phyloP scores from a whole-genome alignment of 2,113 vertebrate genomes.

The Dicaeum eximium region DNA sequence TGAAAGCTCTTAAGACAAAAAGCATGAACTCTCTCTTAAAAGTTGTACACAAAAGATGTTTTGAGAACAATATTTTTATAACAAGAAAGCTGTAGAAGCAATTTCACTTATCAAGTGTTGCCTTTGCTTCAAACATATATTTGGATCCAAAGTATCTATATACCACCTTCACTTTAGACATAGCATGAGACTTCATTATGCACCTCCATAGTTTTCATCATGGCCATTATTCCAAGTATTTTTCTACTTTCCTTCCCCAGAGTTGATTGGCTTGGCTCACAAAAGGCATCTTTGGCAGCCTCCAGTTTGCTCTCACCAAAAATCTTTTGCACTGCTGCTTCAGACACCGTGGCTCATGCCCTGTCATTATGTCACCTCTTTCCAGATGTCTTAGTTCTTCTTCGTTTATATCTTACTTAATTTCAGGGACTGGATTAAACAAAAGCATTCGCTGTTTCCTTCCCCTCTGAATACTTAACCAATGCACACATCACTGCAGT shows the following conservation, averaged over 20 bases:
- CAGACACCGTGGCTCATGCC: not conserved
- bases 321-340: not conserved
- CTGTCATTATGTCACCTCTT: not conserved
- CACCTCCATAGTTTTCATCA: not conserved
- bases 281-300: not conserved
- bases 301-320: not conserved
- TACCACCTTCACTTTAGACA: not conserved
- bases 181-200: not conserved
- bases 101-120: not conserved
- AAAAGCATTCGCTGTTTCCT: not conserved
- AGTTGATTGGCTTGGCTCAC: rapidly evolving
- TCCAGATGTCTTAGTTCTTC: not conserved
- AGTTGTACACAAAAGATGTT: not conserved
- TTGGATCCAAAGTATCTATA: not conserved
- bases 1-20: not conserved
- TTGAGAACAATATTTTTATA: not conserved
- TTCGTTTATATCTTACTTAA: not conserved
- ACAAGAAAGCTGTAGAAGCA: not conserved
- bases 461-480: not conserved
- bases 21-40: not conserved
- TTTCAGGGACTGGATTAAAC: not conserved
- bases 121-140: not conserved
- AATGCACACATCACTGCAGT: not conserved
- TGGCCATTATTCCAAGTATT: not conserved
- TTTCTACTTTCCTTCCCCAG: not conserved